Evolutionary conservation across 2,113 vertebrate species (phyloP).

Genomic region (Zosterops hypoxanthus): DNA sequence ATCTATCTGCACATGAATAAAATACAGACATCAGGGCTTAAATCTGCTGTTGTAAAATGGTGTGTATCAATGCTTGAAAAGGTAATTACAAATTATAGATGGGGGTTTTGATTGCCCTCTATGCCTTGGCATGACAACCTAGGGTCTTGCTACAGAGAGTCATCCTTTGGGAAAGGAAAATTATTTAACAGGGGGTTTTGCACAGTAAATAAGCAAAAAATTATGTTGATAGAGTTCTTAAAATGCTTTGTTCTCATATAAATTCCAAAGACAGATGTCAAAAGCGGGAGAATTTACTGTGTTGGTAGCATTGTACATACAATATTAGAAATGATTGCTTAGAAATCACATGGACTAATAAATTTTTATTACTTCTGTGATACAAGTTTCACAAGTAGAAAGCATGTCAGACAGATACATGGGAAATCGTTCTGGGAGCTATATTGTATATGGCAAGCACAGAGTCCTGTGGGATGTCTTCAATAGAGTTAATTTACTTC

Average conservation of each 20-base stretch:
- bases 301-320: neutral
- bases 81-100: constrained; percentile 54
- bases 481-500: neutral
- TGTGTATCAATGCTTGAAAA: constrained; percentile 36
- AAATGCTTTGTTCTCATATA: constrained; percentile 30
- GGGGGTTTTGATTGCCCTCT: constrained; percentile 32
- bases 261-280: neutral
- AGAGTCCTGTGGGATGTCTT: neutral
- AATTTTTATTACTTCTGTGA: neutral
- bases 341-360: neutral
- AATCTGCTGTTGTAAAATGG: neutral
- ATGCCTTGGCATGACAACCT: neutral
- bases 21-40: constrained; percentile 16
- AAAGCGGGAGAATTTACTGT: neutral
- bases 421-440: neutral
- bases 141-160: constrained; percentile 33
- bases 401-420: neutral
- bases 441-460: neutral
- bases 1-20: constrained; percentile 17
- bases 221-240: constrained; percentile 29
- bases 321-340: neutral
- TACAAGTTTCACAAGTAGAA: neutral
- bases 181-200: constrained; percentile 24
- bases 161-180: constrained; percentile 34
- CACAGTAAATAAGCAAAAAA: constrained; percentile 13